A percentile compares a stretch with the other conserved stretches of the same genome.
Conservation (phyloP, 2,113 vertebrate genomes). For the Barbus barbus region DNA sequence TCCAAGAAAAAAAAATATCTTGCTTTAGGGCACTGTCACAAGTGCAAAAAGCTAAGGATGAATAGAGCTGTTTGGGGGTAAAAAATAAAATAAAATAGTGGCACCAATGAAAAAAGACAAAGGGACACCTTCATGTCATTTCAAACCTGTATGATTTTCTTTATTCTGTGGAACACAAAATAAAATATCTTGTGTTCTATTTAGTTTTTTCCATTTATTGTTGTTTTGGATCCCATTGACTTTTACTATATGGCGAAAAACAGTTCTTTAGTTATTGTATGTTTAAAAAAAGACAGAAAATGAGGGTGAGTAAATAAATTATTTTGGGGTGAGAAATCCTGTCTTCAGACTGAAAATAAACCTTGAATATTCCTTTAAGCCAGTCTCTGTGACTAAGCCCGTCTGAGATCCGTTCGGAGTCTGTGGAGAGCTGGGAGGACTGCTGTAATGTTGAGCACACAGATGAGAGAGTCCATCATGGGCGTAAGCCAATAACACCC, state of each 20-base stretch:
- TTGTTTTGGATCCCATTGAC: not conserved
- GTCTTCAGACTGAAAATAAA: not conserved
- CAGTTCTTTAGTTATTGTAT: not conserved
- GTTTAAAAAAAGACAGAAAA: not conserved
- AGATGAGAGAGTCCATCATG: conserved; percentile 37
- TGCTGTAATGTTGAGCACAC: not conserved
- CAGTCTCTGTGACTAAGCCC: not conserved
- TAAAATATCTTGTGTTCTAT: not conserved
- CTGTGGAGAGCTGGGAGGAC: not conserved
- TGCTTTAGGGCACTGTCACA: conserved; percentile 21
- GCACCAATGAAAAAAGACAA: not conserved
- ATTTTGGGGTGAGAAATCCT: not conserved
- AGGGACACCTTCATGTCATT: not conserved
- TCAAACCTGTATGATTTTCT: not conserved
- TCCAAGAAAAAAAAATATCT: not conserved
- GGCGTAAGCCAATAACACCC: conserved; percentile 37
- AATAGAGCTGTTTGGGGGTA: not conserved
- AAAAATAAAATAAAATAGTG: too few species aligned
- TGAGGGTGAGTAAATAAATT: not conserved
- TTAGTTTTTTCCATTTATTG: not conserved
- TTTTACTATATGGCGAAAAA: not conserved
- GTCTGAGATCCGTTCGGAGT: not conserved
- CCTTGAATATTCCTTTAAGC: not conserved
- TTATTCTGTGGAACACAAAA: not conserved
- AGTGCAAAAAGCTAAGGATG: not conserved